Evolutionary conservation across 2,888 invertebrate genomes (phyloP), one percentile per base, ranked within the genome.

Genomic region (Leptopilina drosophilae): DNA sequence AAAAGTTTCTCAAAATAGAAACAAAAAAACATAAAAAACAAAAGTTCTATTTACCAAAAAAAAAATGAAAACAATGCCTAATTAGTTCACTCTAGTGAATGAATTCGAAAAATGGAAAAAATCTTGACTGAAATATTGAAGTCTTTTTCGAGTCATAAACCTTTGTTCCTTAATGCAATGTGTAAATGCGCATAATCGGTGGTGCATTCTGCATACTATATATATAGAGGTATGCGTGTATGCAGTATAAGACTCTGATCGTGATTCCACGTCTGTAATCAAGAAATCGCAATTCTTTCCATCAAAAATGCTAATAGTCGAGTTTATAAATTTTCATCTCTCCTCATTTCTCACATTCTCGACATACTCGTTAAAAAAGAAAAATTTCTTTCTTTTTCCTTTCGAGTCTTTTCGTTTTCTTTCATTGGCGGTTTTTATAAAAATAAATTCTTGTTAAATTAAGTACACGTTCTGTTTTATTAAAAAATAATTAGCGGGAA

Each of bases 301-400:
- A 81, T 77, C 62, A 69, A 80, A 33, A 82, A 83, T 77, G 66
- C 42, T 76, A 81, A 83, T 81, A 73, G 78, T 26, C 33, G 26
- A 64, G 42, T 12, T 56, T 81, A 78, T 76, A 73, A 49, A 56
- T 40, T 64, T 33, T 5, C 9, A 20, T 33, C 46, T 56, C 59
- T 62, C 49, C 15, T 12, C n/a, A n/a, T 14, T 75, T 73, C 46
- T 75, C 49, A 66, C 15, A 64, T 64, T 33, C 59, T 12, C 40
- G 2, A 64, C 64, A 49, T 49, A 49, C 12, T 49, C 42, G 42
- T 42, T 8, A 8, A 42, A 42, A 42, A 33, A 33, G 5, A 33
- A 33, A 33, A 33, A 33, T 33, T 5, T 33, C 33, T 33, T 33
- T 33, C 33, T 33, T 33, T 33, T 33, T 33, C 33, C 5, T 33